Percentiles rank a stretch among this genome's conserved stretches.
These are phyloP conservation scores for Latrodectus geometricus DNA, from an alignment of 1,140 invertebrate genomes.

Conservation along the genomic window DNA sequence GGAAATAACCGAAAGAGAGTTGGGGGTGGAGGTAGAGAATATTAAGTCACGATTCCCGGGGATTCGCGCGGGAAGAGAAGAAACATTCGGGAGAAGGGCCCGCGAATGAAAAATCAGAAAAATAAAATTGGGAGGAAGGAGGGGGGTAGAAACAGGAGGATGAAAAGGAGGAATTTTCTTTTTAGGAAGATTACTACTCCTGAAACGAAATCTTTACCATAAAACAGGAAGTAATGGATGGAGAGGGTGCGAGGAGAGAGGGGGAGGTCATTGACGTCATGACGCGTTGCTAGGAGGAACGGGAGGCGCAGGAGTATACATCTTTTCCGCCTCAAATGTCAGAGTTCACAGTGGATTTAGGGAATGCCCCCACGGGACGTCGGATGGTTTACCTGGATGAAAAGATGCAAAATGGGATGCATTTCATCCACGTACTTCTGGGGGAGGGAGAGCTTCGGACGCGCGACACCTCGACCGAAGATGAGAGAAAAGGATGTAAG, in stretches of 20 bases:
- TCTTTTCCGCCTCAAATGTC: constrained; percentile 45
- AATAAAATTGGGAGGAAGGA: background rate
- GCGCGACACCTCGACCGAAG: no score
- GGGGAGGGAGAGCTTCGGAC: no score
- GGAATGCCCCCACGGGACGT: constrained; percentile 25
- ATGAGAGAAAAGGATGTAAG: background rate
- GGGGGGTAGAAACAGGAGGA: constrained; percentile 9
- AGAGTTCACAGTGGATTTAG: constrained; percentile 50
- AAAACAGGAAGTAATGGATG: constrained; percentile 21
- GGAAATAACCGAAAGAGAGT: background rate
- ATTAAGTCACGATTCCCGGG: constrained; percentile 25
- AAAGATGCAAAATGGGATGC: constrained; percentile 6
- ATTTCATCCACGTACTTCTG: background rate
- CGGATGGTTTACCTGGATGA: constrained; percentile 38
- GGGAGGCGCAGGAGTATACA: constrained; percentile 1
- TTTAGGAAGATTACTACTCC: constrained; percentile 32
- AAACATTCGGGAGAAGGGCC: no score
- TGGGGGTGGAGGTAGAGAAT: background rate
- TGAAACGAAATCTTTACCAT: constrained; percentile 52
- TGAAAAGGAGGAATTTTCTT: constrained; percentile 1
- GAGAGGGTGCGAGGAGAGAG: background rate
- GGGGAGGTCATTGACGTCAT: constrained; percentile 44
- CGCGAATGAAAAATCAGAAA: constrained; percentile 3
- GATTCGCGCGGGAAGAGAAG: background rate
- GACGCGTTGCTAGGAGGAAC: constrained; percentile 10